Percentiles rank a stretch among this genome's conserved stretches.
Conservation (phyloP, 1,140 invertebrate genomes). For the Anthonomus grandis region DNA sequence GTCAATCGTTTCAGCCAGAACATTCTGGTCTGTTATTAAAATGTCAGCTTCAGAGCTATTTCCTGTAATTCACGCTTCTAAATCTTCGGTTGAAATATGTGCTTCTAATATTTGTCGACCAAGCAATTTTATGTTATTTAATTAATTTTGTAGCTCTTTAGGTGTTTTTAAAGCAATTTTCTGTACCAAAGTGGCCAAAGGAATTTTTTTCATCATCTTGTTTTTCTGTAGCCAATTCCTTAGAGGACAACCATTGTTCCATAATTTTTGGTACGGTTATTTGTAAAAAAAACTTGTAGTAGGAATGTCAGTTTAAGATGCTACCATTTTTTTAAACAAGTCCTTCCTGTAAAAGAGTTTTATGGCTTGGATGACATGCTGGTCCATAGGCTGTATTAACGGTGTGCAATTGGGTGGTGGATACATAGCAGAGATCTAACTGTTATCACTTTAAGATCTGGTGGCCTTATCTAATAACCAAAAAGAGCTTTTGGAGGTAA, state of each 20-base stretch:
- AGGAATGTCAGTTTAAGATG: conserved; percentile 6
- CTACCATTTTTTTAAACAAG: conserved; percentile 13
- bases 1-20: too few relatives aligned
- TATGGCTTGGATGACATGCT: conserved; percentile 20
- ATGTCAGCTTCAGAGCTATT: not conserved
- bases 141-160: not conserved
- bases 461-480: conserved; percentile 36
- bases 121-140: not conserved
- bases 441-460: not conserved
- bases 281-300: too few relatives aligned
- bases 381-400: conserved; percentile 15
- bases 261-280: too few relatives aligned
- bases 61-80: conserved; percentile 4
- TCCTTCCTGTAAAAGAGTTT: conserved; percentile 17
- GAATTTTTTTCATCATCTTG: not conserved
- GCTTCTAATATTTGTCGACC: conserved; percentile 1
- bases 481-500: conserved; percentile 29
- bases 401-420: conserved; percentile 12
- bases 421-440: not conserved
- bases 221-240: too few relatives aligned
- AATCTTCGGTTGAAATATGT: conserved; percentile 3
- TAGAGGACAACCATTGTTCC: too few relatives aligned
- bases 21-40: too few relatives aligned
- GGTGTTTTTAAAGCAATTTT: not conserved
- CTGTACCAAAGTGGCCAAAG: not conserved